Conservation (phyloP, 2,888 invertebrate genomes). For the Cenopis cana region DNA sequence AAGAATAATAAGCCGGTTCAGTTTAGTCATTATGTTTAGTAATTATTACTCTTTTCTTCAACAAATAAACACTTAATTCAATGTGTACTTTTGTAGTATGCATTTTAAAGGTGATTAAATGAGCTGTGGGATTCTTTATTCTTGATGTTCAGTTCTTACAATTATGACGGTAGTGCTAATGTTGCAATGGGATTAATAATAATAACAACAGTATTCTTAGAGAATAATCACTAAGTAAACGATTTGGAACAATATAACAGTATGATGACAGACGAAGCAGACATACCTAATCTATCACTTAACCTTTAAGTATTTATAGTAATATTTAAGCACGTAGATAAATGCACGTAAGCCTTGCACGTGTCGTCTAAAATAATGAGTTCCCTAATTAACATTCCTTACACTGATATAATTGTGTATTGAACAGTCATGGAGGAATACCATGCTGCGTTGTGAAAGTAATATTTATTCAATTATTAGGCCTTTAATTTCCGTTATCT, state of each 20-base stretch:
- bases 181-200: not conserved
- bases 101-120: not conserved
- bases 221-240: not conserved
- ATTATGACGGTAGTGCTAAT: not conserved
- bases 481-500: not conserved
- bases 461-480: not conserved
- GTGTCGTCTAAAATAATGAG: constrained; percentile 58
- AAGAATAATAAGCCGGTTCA: not conserved
- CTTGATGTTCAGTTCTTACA: not conserved
- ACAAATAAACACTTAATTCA: too few species aligned
- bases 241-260: not conserved
- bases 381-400: constrained; percentile 79
- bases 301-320: constrained; percentile 28
- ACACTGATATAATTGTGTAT: constrained; percentile 51
- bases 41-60: too few species aligned
- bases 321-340: constrained; percentile 41
- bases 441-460: constrained; percentile 17
- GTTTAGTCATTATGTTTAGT: not conserved
- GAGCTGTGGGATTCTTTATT: not conserved
- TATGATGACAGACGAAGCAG: constrained; percentile 5
- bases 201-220: not conserved
- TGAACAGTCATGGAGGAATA: constrained; percentile 22
- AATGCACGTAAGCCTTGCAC: constrained; percentile 42
- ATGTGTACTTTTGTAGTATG: not conserved
- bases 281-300: constrained; percentile 23